phyloP scores from a whole-genome alignment of 2,797 vertebrate species.

The Myoxocephalus aenaeus region DNA sequence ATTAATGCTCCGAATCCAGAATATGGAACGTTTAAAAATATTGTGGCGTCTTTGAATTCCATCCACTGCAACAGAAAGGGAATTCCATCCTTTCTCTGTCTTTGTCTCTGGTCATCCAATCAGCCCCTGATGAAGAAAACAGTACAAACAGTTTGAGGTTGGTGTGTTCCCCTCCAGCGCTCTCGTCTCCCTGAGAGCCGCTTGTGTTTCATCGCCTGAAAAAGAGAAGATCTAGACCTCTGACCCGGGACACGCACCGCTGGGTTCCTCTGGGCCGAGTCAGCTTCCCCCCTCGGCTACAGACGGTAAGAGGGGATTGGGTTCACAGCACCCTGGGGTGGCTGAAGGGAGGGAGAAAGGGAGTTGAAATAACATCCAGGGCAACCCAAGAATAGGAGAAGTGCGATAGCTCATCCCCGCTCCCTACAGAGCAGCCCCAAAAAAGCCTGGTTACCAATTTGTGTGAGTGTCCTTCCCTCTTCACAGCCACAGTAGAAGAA shows the following conservation, averaged over 20 bases:
- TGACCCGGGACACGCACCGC: conserved; percentile 73
- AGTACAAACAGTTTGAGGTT: conserved; percentile 52
- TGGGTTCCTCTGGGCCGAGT: conserved; percentile 63
- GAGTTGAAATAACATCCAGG: conserved; percentile 80
- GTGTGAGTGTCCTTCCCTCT: conserved; percentile 35
- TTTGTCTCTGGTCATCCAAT: conserved; percentile 65
- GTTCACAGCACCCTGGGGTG: conserved; percentile 75
- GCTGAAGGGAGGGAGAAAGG: conserved; percentile 48
- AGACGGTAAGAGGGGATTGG: conserved; percentile 55
- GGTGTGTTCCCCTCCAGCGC: conserved; percentile 54
- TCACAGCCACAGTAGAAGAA: conserved; percentile 19
- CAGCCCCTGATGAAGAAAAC: conserved; percentile 55
- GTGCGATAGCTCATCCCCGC: conserved; percentile 63
- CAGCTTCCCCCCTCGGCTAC: conserved; percentile 26
- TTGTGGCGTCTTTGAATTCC: conserved; percentile 6
- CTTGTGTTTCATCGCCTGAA: conserved; percentile 71
- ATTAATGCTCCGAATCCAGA: neutral
- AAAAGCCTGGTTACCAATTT: conserved; percentile 45
- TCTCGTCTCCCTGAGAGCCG: conserved; percentile 54
- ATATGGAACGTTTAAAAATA: neutral
- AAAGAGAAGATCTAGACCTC: conserved; percentile 69
- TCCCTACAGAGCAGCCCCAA: conserved; percentile 48
- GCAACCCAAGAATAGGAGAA: conserved; percentile 68
- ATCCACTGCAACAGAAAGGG: conserved; percentile 9
- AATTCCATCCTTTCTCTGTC: conserved; percentile 21